Evolutionary conservation across 2,113 vertebrate species (phyloP), one percentile per base, ranked within the genome.

Genomic region (Microcebus griseorufus): DNA sequence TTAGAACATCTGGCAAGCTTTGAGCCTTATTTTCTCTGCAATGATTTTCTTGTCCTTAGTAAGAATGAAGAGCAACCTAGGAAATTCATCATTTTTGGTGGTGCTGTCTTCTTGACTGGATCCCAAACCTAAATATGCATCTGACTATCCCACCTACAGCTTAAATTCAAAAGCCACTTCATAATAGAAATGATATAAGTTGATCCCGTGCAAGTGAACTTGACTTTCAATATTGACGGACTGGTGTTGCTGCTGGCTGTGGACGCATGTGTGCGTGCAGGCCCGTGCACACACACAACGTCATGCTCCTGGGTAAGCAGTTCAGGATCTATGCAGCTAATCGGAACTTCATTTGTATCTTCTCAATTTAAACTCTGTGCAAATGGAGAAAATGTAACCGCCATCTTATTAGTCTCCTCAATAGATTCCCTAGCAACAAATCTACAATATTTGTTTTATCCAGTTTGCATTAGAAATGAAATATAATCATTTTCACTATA

Each of bases 341-440:
- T 27, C 58, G 32, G 17, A 82, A 73, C 27, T 93, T 91, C 53
- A 67, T 84, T 83, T 93, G 23, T 23, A 84, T 76, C 58, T 72
- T 96, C 70, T 84, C 94, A 86, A 76, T 78, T 94, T 81, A 88
- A 85, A 93, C 97, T 90, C 25, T 69, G 5, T 58, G 6, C 34
- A 78, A 95, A 39, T 93, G 20, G 45, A 96, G 60, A 87, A 90
- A 88, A 94, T 14, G 8, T 53, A 60, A 90, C 90, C 96, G 16
- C 29, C 27, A 69, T 70, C 53, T 87, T 89, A 75, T 89, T 83
- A 90, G 86, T 92, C 62, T 96, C n/a, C 39, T 17, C 5, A 34
- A 76, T 75, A 94, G 62, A 83, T 92, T 81, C 22, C 45, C 64
- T 51, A 78, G 90, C 37, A 93, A 96, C 17, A 91, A 42, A 93